Evolutionary conservation across 2,113 vertebrate genomes (phyloP), one percentile per base, ranked within the genome.

Genomic region (Vulpes ferrilata): DNA sequence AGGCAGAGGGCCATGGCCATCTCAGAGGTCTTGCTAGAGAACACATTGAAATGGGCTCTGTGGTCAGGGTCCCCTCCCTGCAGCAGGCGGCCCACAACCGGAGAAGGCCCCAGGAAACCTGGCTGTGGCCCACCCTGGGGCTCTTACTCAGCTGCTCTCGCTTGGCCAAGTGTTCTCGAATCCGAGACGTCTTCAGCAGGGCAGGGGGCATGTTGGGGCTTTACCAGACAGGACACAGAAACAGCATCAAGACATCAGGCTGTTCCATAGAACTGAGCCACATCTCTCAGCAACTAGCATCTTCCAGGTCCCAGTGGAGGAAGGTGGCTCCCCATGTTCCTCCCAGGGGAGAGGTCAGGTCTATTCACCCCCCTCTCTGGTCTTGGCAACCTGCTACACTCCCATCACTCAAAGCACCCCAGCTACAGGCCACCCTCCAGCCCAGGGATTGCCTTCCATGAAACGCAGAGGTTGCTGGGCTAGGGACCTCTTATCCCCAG

Each of bases 141-240:
- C 51, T 91, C 98, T 67, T 98, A 99, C 99, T 99, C 88, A 98
- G 91, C 1, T 98, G 96, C 3, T 98, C 98, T 97, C 97, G 99
- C 79, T 98, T 99, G 97, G 98, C 98, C 60, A 98, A 94, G 30
- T 98, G 98, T 67, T 98, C 95, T 73, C 96, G 73, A 9, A 98
- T 55, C 10, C 97, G 98, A 0, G 98, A 97, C 0, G 97, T 99
- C 97, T 98, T 99, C 92, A 98, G 98, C 73, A 98, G 95, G 71
- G 62, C 60, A 32, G 48, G 91, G 55, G 88, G 98, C 98, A 98
- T 6, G 30, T 98, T 93, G 0, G 83, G 91, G 86, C 96, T 97
- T 94, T 48, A 71, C n/a, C 43, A 87, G 87, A 27, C 8, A 2
- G 92, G 60, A 67, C 1, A 51, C 3, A 60, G 71, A 51, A 25